Evolutionary conservation across 30 jellyfish, hydroid and myxozoan species (phyloP).

Genomic region (Hydractinia echinata): DNA sequence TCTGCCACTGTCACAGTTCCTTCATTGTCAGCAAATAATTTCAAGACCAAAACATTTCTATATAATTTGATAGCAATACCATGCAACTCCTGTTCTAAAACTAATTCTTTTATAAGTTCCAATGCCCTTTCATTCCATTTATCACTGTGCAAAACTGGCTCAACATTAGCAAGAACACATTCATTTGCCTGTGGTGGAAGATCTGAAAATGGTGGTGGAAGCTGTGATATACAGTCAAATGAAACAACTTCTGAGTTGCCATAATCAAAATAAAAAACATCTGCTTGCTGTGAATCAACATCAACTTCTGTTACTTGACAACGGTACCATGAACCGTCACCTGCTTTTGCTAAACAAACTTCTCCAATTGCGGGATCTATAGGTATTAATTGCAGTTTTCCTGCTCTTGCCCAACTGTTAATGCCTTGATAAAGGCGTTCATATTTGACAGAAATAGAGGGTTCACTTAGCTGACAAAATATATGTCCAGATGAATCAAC

Average conservation of each 20-base stretch:
- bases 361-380: constrained; percentile 42
- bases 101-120: constrained; percentile 65
- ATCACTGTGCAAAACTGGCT: constrained; percentile 63
- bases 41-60: constrained; percentile 47
- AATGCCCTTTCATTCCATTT: constrained; percentile 71
- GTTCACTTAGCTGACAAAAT: constrained; percentile 58
- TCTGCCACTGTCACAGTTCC: constrained; percentile 59
- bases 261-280: constrained; percentile 66
- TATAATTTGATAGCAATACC: constrained; percentile 72
- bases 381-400: constrained; percentile 18
- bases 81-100: constrained; percentile 56
- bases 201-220: constrained; percentile 44
- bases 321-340: constrained; percentile 28
- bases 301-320: constrained; percentile 39
- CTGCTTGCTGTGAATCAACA: constrained; percentile 31
- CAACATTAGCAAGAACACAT: constrained; percentile 68
- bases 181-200: constrained; percentile 82
- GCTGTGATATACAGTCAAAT: constrained; percentile 20
- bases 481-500: constrained; percentile 78
- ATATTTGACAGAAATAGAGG: constrained; percentile 56
- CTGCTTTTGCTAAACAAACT: constrained; percentile 32
- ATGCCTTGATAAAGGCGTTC: constrained; percentile 66
- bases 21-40: constrained; percentile 52
- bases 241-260: constrained; percentile 64
- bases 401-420: constrained; percentile 29